Conservation (phyloP, 2,888 invertebrate genomes). For the Noctua fimbriata region DNA sequence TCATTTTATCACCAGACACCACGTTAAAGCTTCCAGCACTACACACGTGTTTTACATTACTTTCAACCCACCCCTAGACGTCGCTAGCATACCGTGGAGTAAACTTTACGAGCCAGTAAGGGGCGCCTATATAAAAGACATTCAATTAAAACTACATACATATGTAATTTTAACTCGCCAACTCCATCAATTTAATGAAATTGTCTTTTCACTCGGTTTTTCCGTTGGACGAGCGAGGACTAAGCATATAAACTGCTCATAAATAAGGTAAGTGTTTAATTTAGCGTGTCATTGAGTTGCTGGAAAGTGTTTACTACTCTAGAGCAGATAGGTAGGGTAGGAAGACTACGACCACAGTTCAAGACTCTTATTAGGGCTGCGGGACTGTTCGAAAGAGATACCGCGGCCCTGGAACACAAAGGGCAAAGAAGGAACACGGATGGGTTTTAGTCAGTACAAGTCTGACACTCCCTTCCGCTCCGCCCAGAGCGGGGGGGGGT, state of each 20-base stretch:
- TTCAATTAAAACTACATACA: slow-evolving; percentile 65
- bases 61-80: slow-evolving; percentile 5
- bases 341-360: background rate
- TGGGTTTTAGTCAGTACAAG: no score
- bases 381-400: no score
- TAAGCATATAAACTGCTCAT: slow-evolving; percentile 55
- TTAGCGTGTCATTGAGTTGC: background rate
- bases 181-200: slow-evolving; percentile 61
- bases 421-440: no score
- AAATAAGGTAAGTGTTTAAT: slow-evolving; percentile 43
- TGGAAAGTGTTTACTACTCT: slow-evolving; percentile 13
- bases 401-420: no score
- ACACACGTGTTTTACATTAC: background rate
- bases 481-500: no score
- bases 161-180: slow-evolving; percentile 57
- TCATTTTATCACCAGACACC: background rate
- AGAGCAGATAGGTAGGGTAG: background rate
- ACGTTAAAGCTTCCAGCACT: background rate
- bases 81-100: slow-evolving; percentile 23
- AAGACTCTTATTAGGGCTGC: background rate
- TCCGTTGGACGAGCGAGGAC: slow-evolving; percentile 12
- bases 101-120: slow-evolving; percentile 50
- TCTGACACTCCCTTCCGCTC: no score
- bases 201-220: slow-evolving; percentile 48
- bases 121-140: slow-evolving; percentile 59